Percentiles rank a stretch among this genome's conserved stretches.
These are phyloP conservation scores for Brachionus koreanus DNA, from an alignment of 1,140 invertebrate species.

Conservation along the genomic window DNA sequence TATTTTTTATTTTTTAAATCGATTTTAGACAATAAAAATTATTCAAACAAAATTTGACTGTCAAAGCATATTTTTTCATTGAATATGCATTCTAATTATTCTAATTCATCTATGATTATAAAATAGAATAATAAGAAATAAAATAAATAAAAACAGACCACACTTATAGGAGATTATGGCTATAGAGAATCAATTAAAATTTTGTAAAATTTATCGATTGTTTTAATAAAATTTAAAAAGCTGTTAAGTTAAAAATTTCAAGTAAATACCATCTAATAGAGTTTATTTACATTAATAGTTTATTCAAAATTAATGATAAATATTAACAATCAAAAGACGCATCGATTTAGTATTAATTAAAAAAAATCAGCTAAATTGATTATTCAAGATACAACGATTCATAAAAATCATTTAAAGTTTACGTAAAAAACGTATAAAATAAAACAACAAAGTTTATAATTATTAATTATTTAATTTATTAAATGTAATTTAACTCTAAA, in stretches of 20 bases:
- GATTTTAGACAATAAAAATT: no score
- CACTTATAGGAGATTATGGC: no score
- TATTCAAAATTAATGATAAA: constrained; percentile 5
- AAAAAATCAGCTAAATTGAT: neutral
- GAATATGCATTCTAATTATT: no score
- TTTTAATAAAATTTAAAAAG: no score
- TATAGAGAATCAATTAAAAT: no score
- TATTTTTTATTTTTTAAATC: no score
- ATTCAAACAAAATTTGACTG: no score
- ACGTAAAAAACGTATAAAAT: neutral
- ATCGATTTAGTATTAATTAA: neutral
- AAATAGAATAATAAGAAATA: no score
- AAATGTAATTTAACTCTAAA: neutral
- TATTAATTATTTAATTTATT: constrained; percentile 1
- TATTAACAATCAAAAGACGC: constrained; percentile 7
- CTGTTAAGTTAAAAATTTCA: neutral
- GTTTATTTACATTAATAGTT: neutral
- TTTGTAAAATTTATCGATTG: no score
- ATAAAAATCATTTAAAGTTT: neutral
- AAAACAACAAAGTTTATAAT: neutral
- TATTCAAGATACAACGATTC: neutral
- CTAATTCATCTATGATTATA: no score
- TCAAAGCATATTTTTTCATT: no score
- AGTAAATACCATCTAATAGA: neutral
- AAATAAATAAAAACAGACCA: no score